Percentiles rank a stretch among this genome's conserved stretches.
Conservation (phyloP, 2,113 vertebrate species). For the Brachionichthys hirsutus region DNA sequence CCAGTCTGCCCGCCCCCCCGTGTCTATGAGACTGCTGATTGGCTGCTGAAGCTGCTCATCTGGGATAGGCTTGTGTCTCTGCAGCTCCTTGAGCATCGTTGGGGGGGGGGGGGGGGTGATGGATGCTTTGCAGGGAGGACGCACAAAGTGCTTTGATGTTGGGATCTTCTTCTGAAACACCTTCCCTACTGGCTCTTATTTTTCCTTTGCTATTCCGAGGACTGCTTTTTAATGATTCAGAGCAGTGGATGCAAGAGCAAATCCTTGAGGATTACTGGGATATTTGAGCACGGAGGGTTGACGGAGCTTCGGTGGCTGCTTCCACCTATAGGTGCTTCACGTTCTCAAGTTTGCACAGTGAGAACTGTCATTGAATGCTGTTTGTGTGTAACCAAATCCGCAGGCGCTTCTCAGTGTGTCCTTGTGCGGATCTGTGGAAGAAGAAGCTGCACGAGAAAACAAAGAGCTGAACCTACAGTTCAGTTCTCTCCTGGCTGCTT, state of each 20-base stretch:
- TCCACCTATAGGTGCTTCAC: slow-evolving; percentile 7
- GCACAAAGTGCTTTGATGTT: slow-evolving; percentile 41
- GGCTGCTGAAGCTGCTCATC: slow-evolving; percentile 37
- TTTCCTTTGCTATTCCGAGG: background rate
- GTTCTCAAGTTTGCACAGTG: background rate
- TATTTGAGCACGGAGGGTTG: too few species aligned
- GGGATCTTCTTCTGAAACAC: slow-evolving; percentile 15
- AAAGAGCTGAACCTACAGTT: slow-evolving; percentile 20
- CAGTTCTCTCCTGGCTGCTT: slow-evolving; percentile 3
- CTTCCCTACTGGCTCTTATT: slow-evolving; percentile 4
- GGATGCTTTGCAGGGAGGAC: slow-evolving; percentile 20
- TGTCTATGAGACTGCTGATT: slow-evolving; percentile 27
- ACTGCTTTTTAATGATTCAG: background rate
- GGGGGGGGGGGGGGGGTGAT: slow-evolving; percentile 19
- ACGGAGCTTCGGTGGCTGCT: too few species aligned
- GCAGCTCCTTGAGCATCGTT: slow-evolving; percentile 43
- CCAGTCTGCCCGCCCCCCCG: slow-evolving; percentile 14
- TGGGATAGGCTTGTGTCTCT: slow-evolving; percentile 42
- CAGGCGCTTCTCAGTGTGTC: background rate
- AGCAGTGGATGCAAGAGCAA: background rate
- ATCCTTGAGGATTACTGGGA: slow-evolving; percentile 2
- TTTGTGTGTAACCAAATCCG: background rate
- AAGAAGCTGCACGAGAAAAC: slow-evolving; percentile 44
- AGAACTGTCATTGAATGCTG: slow-evolving; percentile 11
- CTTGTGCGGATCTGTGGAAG: slow-evolving; percentile 44